These are phyloP conservation scores for Brachypterus glaber DNA, from an alignment of 2,888 invertebrate genomes.

Conservation along the genomic window DNA sequence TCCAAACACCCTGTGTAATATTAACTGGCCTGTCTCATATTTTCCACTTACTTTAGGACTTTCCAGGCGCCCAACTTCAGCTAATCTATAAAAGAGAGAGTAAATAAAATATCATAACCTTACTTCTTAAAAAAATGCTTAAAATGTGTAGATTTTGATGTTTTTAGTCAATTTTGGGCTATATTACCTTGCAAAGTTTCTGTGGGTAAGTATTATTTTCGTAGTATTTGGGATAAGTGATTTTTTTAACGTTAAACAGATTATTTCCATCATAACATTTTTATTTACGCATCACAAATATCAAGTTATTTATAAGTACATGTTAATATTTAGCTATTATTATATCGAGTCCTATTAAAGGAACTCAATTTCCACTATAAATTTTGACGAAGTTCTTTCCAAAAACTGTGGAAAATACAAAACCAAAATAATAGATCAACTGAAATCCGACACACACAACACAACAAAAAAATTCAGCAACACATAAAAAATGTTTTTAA, in stretches of 20 bases:
- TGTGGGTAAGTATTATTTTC: slow-evolving; percentile 21
- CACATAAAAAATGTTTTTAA: too few relatives aligned
- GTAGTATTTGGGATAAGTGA: slow-evolving; percentile 24
- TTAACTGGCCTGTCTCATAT: slow-evolving; percentile 93
- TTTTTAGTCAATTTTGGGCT: slow-evolving; percentile 4
- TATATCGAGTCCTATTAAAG: too few relatives aligned
- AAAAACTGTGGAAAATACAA: too few relatives aligned
- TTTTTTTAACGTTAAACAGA: slow-evolving; percentile 24
- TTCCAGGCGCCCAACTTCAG: slow-evolving; percentile 89
- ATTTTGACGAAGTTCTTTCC: too few relatives aligned
- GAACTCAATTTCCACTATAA: too few relatives aligned
- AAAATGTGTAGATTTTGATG: neutral
- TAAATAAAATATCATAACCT: slow-evolving; percentile 18
- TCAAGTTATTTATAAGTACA: too few relatives aligned
- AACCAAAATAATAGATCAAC: too few relatives aligned
- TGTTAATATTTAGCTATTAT: too few relatives aligned
- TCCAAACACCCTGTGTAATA: slow-evolving; percentile 93
- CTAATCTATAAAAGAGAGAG: slow-evolving; percentile 56
- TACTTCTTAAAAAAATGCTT: too few relatives aligned
- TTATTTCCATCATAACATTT: slow-evolving; percentile 34
- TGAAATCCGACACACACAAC: too few relatives aligned
- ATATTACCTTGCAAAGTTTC: slow-evolving; percentile 29
- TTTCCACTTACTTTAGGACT: slow-evolving; percentile 77
- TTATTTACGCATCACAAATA: slow-evolving; percentile 18
- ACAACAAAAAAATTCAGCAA: too few relatives aligned